Conservation (phyloP, 2,888 invertebrate species). For the Luperina testacea region DNA sequence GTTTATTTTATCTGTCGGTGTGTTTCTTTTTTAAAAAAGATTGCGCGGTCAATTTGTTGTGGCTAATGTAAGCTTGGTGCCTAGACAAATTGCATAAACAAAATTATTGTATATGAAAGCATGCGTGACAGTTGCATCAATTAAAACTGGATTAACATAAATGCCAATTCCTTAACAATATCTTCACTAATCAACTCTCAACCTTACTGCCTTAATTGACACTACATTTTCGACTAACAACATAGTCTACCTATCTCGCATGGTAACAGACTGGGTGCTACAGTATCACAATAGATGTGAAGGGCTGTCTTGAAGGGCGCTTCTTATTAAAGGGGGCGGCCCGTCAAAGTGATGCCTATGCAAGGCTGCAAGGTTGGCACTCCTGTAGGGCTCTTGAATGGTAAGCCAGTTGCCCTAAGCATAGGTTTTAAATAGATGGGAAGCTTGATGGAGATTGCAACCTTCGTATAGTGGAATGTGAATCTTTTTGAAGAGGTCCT, state of each 20-base stretch:
- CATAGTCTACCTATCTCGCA: slow-evolving; percentile 2
- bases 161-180: slow-evolving; percentile 9
- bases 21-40: background rate
- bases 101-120: background rate
- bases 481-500: slow-evolving; percentile 35
- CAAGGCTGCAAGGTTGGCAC: slow-evolving; percentile 59
- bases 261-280: slow-evolving; percentile 55
- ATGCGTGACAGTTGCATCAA: slow-evolving; percentile 4
- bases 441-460: slow-evolving; percentile 51
- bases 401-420: slow-evolving; percentile 45
- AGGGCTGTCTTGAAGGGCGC: slow-evolving; percentile 49
- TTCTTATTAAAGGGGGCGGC: slow-evolving; percentile 61
- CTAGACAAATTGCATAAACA: background rate
- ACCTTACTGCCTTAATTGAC: slow-evolving; percentile 5
- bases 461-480: slow-evolving; percentile 23
- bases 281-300: slow-evolving; percentile 61
- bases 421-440: slow-evolving; percentile 48
- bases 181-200: background rate
- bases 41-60: background rate
- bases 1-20: background rate
- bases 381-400: slow-evolving; percentile 48
- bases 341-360: slow-evolving; percentile 61
- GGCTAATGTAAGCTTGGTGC: background rate
- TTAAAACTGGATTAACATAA: slow-evolving; percentile 38
- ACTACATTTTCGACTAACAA: slow-evolving; percentile 7